phyloP scores from a whole-genome alignment of 2,113 vertebrate genomes.

The Pongo pygmaeus region DNA sequence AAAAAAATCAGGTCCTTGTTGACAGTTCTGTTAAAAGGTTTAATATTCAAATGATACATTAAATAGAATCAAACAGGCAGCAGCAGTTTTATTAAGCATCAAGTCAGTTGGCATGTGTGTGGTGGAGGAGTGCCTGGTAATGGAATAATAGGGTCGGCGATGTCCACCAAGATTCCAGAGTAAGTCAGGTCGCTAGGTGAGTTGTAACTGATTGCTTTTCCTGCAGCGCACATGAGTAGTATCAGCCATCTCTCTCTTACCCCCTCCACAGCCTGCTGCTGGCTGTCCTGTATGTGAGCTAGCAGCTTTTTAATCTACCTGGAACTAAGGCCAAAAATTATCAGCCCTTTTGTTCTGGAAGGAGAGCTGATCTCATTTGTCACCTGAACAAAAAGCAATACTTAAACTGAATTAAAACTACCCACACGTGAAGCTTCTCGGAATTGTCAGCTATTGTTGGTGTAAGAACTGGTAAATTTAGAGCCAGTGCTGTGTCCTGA shows the following conservation, averaged over 20 bases:
- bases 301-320: constrained; percentile 8
- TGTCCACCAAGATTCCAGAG: not conserved
- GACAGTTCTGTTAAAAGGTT: constrained; percentile 58
- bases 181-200: not conserved
- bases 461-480: too few relatives aligned
- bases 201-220: not conserved
- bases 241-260: not conserved
- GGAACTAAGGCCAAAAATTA: not conserved
- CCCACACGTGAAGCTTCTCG: not conserved
- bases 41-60: constrained; percentile 56
- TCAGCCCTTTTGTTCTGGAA: not conserved
- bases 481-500: not conserved
- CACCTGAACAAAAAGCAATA: not conserved
- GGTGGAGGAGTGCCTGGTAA: not conserved
- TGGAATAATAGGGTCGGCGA: rapidly evolving
- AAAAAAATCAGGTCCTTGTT: not conserved
- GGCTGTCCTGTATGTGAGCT: not conserved
- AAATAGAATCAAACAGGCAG: constrained; percentile 29
- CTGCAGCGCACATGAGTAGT: not conserved
- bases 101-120: not conserved
- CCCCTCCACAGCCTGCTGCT: not conserved
- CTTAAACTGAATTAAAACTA: constrained; percentile 14
- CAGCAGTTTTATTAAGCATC: not conserved
- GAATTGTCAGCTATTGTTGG: not conserved
- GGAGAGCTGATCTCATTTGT: not conserved